Percentiles rank a stretch among this genome's conserved stretches.
phyloP scores from a whole-genome alignment of 1,140 invertebrate genomes.

The Drosophila novamexicana region DNA sequence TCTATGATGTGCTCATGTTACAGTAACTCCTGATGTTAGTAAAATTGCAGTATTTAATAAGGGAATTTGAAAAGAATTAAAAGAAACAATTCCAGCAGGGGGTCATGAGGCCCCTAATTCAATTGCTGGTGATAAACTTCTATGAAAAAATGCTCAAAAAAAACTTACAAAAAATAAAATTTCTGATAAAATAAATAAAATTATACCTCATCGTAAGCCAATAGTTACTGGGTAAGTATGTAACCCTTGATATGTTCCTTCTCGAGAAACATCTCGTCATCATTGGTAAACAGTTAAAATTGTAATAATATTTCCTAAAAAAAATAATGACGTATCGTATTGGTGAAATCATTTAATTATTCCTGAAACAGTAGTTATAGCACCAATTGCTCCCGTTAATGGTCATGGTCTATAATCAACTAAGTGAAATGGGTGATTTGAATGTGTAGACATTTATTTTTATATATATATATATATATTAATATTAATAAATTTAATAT shows the following conservation, averaged over 20 bases:
- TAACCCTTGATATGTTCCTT: constrained; percentile 80
- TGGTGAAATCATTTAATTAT: constrained; percentile 84
- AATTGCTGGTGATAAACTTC: constrained; percentile 86
- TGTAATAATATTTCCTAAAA: constrained; percentile 84
- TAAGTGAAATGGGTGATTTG: constrained; percentile 85
- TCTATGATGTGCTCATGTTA: constrained; percentile 86
- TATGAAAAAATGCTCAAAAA: constrained; percentile 86
- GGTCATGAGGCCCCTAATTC: constrained; percentile 87
- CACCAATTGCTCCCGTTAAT: constrained; percentile 48
- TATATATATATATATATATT: no score
- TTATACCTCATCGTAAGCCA: constrained; percentile 84
- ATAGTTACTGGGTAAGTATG: constrained; percentile 22
- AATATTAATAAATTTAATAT: no score
- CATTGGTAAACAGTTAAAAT: constrained; percentile 86
- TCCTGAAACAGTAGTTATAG: constrained; percentile 52
- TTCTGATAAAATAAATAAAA: constrained; percentile 59
- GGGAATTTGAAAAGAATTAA: constrained; percentile 87
- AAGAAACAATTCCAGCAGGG: constrained; percentile 86
- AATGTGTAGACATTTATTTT: no score
- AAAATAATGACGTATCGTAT: constrained; percentile 84
- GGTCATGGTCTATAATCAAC: constrained; percentile 85
- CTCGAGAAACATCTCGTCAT: constrained; percentile 87
- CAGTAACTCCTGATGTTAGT: constrained; percentile 86
- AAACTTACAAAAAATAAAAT: constrained; percentile 42
- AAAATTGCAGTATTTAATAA: constrained; percentile 87